phyloP scores from a whole-genome alignment of 2,888 invertebrate genomes.

The Phyllotreta cruciferae region DNA sequence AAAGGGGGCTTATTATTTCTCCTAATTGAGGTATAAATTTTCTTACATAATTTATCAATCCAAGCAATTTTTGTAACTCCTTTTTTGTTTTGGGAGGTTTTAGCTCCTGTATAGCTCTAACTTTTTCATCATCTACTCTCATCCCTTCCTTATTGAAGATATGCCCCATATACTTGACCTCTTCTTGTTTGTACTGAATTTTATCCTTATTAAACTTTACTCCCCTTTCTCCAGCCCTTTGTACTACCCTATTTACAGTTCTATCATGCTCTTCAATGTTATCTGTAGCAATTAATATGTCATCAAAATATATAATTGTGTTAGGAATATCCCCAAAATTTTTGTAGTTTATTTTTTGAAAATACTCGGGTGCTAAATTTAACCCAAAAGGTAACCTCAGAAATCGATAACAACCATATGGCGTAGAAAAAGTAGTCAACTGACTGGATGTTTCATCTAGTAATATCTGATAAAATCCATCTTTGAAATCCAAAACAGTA shows the following conservation, averaged over 20 bases:
- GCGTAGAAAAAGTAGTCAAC: constrained; percentile 21
- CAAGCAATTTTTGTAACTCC: constrained; percentile 33
- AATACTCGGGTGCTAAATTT: constrained; percentile 22
- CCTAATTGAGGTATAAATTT: constrained; percentile 34
- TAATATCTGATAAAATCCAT: constrained; percentile 29
- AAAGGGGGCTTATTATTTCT: constrained; percentile 21
- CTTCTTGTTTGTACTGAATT: constrained; percentile 7
- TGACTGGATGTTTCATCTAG: constrained; percentile 22
- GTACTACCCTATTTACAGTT: neutral
- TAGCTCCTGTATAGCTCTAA: too few relatives aligned
- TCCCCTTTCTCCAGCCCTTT: too few relatives aligned
- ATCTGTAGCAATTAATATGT: neutral
- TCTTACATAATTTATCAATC: constrained; percentile 35
- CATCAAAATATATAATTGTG: constrained; percentile 4
- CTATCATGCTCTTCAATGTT: neutral
- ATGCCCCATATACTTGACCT: constrained; percentile 7
- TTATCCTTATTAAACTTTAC: constrained; percentile 15
- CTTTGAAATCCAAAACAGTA: constrained; percentile 29
- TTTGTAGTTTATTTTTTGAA: constrained; percentile 1
- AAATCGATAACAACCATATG: constrained; percentile 22
- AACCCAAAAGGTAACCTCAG: constrained; percentile 16
- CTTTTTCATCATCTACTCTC: constrained; percentile 12
- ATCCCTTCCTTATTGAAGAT: constrained; percentile 10
- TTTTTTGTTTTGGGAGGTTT: constrained; percentile 1
- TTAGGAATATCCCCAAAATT: neutral